A percentile compares a stretch with the other conserved stretches of the same genome.
Conservation (phyloP, 2,113 vertebrate genomes). For the Ictalurus punctatus region DNA sequence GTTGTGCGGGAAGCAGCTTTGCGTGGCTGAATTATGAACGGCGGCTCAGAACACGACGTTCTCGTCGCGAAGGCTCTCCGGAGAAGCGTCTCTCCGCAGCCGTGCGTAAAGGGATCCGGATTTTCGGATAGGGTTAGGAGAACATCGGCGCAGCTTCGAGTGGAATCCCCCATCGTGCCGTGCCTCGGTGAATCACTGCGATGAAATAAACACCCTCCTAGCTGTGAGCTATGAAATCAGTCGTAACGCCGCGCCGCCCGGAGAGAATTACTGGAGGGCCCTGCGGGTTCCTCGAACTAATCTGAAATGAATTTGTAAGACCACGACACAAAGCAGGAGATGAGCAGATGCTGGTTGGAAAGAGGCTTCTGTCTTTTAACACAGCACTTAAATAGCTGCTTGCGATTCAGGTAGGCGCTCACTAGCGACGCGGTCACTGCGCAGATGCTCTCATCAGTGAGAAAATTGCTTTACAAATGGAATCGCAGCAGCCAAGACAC, state of each 20-base stretch:
- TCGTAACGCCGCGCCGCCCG: neutral
- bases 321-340: slow-evolving; percentile 1
- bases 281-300: slow-evolving; percentile 33
- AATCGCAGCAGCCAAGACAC: slow-evolving; percentile 24
- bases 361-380: slow-evolving; percentile 16
- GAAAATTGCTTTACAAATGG: slow-evolving; percentile 41
- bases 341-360: slow-evolving; percentile 18
- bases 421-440: slow-evolving; percentile 4
- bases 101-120: neutral
- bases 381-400: slow-evolving; percentile 25
- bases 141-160: slow-evolving; percentile 24
- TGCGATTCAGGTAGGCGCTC: slow-evolving; percentile 26
- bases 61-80: slow-evolving; percentile 25
- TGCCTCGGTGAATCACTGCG: slow-evolving; percentile 1
- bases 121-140: slow-evolving; percentile 31
- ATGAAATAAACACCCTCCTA: slow-evolving; percentile 16
- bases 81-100: slow-evolving; percentile 20
- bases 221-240: neutral
- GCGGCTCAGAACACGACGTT: neutral
- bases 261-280: slow-evolving; percentile 20
- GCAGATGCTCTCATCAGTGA: slow-evolving; percentile 45
- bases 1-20: neutral
- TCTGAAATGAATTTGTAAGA: slow-evolving; percentile 18
- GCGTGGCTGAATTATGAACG: slow-evolving; percentile 15
- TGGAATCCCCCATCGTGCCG: slow-evolving; percentile 41